Percentiles rank a stretch among this genome's conserved stretches.
phyloP scores from a whole-genome alignment of 2,888 invertebrate species.

The Nemurella pictetii region DNA sequence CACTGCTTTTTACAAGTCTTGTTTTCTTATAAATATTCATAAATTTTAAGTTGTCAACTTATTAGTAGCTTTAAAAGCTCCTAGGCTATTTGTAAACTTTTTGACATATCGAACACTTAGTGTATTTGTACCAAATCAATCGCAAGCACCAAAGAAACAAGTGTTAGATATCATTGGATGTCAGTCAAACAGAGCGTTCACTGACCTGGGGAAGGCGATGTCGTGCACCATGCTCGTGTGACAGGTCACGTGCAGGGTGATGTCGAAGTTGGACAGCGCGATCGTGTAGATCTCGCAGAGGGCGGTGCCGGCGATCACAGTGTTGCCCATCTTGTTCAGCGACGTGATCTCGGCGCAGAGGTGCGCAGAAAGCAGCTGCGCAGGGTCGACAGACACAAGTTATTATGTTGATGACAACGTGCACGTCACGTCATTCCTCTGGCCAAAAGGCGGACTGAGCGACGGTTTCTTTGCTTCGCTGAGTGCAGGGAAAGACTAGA shows the following conservation, averaged over 20 bases:
- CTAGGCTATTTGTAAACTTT: too few species aligned
- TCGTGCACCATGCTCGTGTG: constrained; percentile 80
- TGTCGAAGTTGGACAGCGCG: constrained; percentile 66
- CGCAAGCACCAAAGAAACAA: too few species aligned
- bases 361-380: constrained; percentile 59
- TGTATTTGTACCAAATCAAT: too few species aligned
- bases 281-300: constrained; percentile 81
- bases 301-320: constrained; percentile 75
- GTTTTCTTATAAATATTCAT: too few species aligned
- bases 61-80: too few species aligned
- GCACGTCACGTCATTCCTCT: too few species aligned
- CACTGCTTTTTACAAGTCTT: too few species aligned
- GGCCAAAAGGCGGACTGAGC: background rate
- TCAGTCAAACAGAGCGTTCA: constrained; percentile 47
- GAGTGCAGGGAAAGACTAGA: too few species aligned
- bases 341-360: constrained; percentile 75
- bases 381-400: background rate
- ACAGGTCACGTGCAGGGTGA: constrained; percentile 72
- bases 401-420: background rate
- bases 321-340: constrained; percentile 62
- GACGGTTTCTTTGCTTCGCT: too few species aligned
- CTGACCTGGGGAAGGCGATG: constrained; percentile 81
- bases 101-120: too few species aligned
- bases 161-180: too few species aligned
- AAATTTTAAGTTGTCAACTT: too few species aligned